phyloP scores from a whole-genome alignment of 2,113 vertebrate species.

The Equus quagga region DNA sequence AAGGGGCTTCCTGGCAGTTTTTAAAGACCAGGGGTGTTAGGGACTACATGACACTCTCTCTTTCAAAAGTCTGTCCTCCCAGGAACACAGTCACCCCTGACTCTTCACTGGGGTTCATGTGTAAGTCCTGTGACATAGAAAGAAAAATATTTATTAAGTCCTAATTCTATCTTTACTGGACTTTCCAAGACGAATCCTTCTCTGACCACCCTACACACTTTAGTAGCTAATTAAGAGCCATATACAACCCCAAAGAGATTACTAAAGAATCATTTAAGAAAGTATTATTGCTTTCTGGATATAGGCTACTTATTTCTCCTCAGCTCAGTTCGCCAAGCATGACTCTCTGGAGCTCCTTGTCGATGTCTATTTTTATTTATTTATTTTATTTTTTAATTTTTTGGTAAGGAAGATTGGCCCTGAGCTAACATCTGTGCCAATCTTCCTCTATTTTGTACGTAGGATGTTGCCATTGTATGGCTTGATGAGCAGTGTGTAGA shows the following conservation, averaged over 20 bases:
- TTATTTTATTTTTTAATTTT: too few species aligned
- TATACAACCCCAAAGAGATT: neutral
- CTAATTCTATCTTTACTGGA: neutral
- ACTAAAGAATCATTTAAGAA: neutral
- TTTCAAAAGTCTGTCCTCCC: neutral
- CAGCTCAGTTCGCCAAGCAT: neutral
- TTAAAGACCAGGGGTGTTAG: neutral
- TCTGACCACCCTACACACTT: neutral
- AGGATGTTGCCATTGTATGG: too few species aligned
- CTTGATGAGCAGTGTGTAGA: too few species aligned
- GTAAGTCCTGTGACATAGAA: neutral
- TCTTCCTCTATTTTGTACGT: too few species aligned
- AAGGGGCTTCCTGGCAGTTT: neutral
- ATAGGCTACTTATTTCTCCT: neutral
- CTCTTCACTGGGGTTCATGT: neutral
- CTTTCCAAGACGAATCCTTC: neutral
- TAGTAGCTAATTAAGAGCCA: neutral
- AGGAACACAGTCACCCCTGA: neutral
- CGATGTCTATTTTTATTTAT: conserved; percentile 62
- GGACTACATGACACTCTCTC: rapidly evolving
- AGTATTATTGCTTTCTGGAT: neutral
- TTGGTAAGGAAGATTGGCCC: too few species aligned
- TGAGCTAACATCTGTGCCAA: too few species aligned
- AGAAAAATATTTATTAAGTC: neutral
- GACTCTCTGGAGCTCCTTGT: neutral